These are phyloP conservation scores for Mormyrops attenuatus DNA, from an alignment of 2,797 vertebrate species.

Conservation along the genomic window DNA sequence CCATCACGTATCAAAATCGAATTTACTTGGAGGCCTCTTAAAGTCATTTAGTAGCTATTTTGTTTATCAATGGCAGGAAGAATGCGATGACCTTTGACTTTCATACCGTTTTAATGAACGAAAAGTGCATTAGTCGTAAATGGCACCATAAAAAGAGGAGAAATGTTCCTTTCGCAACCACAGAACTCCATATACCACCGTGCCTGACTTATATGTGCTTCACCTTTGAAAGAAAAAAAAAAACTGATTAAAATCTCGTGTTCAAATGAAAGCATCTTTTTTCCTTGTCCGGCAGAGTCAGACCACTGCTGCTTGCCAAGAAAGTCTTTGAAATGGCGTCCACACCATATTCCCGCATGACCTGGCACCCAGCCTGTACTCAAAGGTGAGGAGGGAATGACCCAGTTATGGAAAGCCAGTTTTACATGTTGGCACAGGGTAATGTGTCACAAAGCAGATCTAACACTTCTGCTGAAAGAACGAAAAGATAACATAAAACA, in stretches of 20 bases:
- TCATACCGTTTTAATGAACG: not conserved
- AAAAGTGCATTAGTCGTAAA: not conserved
- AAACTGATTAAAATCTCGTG: not conserved
- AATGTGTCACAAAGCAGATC: not conserved
- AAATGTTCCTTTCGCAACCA: not conserved
- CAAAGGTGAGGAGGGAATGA: not conserved
- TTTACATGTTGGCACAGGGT: not conserved
- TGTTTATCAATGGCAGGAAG: not conserved
- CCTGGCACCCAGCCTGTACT: not conserved
- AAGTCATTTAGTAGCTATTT: not conserved
- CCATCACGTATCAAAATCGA: not conserved
- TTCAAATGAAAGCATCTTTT: not conserved
- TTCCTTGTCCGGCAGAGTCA: not conserved
- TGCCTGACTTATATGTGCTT: not conserved
- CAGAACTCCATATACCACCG: not conserved
- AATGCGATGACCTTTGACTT: not conserved
- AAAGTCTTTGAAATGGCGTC: not conserved
- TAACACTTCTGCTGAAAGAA: not conserved
- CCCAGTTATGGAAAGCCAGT: not conserved
- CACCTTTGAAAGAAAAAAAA: constrained; percentile 6
- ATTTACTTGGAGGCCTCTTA: not conserved
- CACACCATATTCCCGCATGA: not conserved
- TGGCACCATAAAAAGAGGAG: not conserved
- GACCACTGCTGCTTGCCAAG: not conserved
- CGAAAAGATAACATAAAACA: not conserved